Evolutionary conservation across 2,888 invertebrate genomes (phyloP), one percentile per base, ranked within the genome.

Genomic region (Lysandra bellargus): DNA sequence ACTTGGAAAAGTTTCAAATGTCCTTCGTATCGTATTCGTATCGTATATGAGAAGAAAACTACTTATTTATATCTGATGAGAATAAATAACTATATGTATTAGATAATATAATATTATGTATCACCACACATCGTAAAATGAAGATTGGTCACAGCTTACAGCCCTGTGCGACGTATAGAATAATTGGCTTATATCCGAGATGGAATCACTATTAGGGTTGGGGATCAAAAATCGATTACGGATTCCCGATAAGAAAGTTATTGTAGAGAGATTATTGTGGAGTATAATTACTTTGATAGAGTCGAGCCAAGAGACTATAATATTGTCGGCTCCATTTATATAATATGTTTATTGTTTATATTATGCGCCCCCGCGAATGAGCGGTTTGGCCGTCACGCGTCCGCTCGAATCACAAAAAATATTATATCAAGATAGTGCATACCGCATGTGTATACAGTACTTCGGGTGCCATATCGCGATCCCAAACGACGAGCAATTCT

Each of bases 141-240:
- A 69, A 69, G 33, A 69, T 69, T 33, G 69, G 69, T 14, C 69
- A 14, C 69, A 33, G 1, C 14, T 33, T 2, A 4, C 23, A 23
- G 69, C 33, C 33, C 33, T 14, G 12, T 14, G 33, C 33, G 33
- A 17, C 69, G 69, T 37, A 69, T 69, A 69, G 69, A 33, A 69
- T 69, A 69, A 69, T 69, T 69, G 69, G 33, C 69, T 69, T 69
- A 69, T 69, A 69, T 37, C 69, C 69, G 69, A 69, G 4, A 69
- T 37, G 23, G 33, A 69, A 69, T 37, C 69, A 69, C 69, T 69
- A 69, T 33, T 69, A 69, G 33, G 69, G 33, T 33, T 37, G 33
- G 33, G 69, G 69, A 69, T 69, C 69, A 69, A 69, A 69, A 69
- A 69, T 69, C 69, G 69, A 69, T 69, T 69, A 69, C 69, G 33